These are phyloP conservation scores for Poicephalus gulielmi DNA, from an alignment of 2,113 vertebrate species.

Conservation along the genomic window DNA sequence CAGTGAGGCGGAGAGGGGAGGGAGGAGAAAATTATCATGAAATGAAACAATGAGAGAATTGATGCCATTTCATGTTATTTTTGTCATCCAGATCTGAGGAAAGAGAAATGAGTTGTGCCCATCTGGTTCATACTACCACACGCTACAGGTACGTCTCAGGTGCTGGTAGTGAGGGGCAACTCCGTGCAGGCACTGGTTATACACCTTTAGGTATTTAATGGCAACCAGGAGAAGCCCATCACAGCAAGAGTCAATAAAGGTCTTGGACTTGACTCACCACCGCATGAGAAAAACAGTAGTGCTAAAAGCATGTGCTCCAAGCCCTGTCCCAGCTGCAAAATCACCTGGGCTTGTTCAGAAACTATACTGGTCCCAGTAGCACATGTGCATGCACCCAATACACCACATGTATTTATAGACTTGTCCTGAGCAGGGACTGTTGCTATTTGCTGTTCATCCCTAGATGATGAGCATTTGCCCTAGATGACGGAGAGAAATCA, in stretches of 20 bases:
- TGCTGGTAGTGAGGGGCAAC: neutral
- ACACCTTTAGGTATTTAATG: neutral
- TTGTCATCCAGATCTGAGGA: neutral
- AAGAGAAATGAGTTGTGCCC: accelerated
- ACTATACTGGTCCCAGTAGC: neutral
- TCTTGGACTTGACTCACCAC: neutral
- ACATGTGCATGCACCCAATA: accelerated
- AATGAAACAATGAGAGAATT: slow-evolving; percentile 16
- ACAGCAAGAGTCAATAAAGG: neutral
- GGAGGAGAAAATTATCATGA: slow-evolving; percentile 6
- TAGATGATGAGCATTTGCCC: neutral
- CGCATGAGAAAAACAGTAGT: neutral
- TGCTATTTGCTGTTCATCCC: neutral
- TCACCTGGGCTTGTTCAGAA: neutral
- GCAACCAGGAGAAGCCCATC: neutral
- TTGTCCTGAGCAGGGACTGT: neutral
- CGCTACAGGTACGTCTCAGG: neutral
- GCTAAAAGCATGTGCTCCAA: neutral
- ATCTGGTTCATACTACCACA: accelerated
- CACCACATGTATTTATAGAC: accelerated
- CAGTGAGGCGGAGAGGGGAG: neutral
- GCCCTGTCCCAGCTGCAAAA: neutral
- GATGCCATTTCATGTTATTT: neutral
- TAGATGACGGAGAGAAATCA: neutral
- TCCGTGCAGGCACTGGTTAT: accelerated